phyloP scores from a whole-genome alignment of 2,797 vertebrate genomes.

The Agapornis canus region DNA sequence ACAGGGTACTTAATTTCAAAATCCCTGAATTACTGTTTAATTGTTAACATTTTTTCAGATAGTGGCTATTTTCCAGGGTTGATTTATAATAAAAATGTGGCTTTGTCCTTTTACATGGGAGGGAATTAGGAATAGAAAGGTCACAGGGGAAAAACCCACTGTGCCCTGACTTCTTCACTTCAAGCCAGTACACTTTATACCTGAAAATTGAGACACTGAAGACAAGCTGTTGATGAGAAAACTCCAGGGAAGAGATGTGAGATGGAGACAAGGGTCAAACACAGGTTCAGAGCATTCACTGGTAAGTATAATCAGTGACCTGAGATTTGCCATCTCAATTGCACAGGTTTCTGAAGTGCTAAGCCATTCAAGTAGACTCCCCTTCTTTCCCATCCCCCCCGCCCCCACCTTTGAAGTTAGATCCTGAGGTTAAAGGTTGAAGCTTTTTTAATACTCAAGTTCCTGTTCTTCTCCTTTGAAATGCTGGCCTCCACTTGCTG shows the following conservation, averaged over 20 bases:
- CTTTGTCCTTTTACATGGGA: constrained; percentile 2
- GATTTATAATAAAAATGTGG: constrained; percentile 4
- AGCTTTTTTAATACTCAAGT: background rate
- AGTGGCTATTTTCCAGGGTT: background rate
- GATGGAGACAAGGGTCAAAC: background rate
- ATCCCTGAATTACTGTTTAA: constrained; percentile 54
- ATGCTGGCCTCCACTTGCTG: background rate
- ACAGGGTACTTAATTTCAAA: constrained; percentile 55
- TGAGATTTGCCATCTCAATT: background rate
- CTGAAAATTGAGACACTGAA: background rate
- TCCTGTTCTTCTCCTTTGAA: background rate
- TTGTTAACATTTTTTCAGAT: constrained; percentile 57
- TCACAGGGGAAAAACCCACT: background rate
- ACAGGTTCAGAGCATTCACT: background rate
- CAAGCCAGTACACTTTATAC: background rate
- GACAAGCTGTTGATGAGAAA: background rate
- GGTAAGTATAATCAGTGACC: background rate
- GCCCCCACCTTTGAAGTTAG: rapidly evolving
- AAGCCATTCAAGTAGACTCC: background rate
- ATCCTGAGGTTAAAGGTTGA: background rate
- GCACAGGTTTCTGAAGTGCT: background rate
- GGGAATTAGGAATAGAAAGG: background rate
- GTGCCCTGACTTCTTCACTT: background rate
- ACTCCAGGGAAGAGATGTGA: background rate
- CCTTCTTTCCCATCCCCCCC: background rate